These are phyloP conservation scores for Syrphus vitripennis DNA, from an alignment of 2,888 invertebrate species.

Conservation along the genomic window DNA sequence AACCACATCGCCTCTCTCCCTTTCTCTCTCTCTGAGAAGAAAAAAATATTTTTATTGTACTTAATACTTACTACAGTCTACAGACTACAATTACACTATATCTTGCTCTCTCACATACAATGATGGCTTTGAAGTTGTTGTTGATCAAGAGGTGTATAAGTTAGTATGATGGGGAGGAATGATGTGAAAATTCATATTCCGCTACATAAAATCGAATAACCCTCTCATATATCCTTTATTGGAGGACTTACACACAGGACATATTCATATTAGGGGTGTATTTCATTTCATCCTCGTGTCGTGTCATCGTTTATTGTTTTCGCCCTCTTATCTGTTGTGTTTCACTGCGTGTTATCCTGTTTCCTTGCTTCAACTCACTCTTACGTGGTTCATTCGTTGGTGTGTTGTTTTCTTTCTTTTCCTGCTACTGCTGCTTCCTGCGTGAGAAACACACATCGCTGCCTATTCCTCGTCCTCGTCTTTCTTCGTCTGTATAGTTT, in stretches of 20 bases:
- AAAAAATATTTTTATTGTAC: neutral
- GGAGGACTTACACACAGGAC: constrained; percentile 18
- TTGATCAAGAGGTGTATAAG: neutral
- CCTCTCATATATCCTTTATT: constrained; percentile 29
- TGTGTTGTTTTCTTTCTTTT: constrained; percentile 40
- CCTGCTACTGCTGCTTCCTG: constrained; percentile 22
- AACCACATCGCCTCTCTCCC: constrained; percentile 34
- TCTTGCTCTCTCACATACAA: constrained; percentile 45
- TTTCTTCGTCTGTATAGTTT: constrained; percentile 33
- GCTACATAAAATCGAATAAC: constrained; percentile 14
- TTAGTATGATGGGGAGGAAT: neutral
- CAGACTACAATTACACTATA: neutral
- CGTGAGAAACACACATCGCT: constrained; percentile 63
- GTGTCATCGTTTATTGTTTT: constrained; percentile 65
- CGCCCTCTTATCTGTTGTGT: constrained; percentile 66
- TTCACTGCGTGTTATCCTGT: constrained; percentile 68
- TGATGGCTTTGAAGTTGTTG: neutral
- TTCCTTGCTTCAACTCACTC: constrained; percentile 50
- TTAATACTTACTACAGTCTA: neutral
- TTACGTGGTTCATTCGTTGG: neutral
- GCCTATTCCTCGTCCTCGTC: neutral
- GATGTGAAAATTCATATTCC: constrained; percentile 44
- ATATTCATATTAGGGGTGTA: constrained; percentile 55
- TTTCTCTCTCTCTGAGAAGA: constrained; percentile 66
- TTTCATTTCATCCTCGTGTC: constrained; percentile 29